Conservation (phyloP, 2,888 invertebrate species). For the Noctuana brunneofusca region DNA sequence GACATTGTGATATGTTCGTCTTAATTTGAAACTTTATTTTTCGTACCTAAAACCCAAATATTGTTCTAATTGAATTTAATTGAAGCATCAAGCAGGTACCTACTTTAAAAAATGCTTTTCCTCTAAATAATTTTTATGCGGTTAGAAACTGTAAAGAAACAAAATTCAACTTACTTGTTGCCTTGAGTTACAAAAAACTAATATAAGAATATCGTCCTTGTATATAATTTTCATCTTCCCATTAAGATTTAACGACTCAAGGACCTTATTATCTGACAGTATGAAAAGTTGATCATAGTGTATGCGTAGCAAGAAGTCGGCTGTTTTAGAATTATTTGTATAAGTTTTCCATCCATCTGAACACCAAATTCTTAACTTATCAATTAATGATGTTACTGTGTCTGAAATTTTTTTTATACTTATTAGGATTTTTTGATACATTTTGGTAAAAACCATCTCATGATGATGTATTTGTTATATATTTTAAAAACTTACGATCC, state of each 20-base stretch:
- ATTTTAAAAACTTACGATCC: neutral
- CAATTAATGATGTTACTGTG: constrained; percentile 46
- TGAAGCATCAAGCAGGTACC: neutral
- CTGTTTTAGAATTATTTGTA: constrained; percentile 34
- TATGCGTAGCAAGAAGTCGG: constrained; percentile 49
- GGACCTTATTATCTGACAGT: constrained; percentile 52
- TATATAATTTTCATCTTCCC: constrained; percentile 66
- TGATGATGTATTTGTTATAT: too few relatives aligned
- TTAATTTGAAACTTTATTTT: constrained; percentile 70
- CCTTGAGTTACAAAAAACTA: constrained; percentile 46
- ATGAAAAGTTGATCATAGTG: constrained; percentile 63
- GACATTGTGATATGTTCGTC: constrained; percentile 46
- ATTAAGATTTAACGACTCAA: constrained; percentile 63
- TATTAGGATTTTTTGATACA: too few relatives aligned
- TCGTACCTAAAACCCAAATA: constrained; percentile 50
- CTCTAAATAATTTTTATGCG: too few relatives aligned
- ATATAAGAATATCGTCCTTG: constrained; percentile 63
- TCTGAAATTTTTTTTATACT: constrained; percentile 13
- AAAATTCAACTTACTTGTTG: neutral
- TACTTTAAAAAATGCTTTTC: too few relatives aligned
- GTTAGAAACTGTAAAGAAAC: neutral
- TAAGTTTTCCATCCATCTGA: constrained; percentile 36
- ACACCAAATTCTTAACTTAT: constrained; percentile 65
- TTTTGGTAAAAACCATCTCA: too few relatives aligned
- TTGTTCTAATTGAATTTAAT: neutral